Evolutionary conservation across 2,113 vertebrate genomes (phyloP).

Genomic region (Carettochelys insculpta): DNA sequence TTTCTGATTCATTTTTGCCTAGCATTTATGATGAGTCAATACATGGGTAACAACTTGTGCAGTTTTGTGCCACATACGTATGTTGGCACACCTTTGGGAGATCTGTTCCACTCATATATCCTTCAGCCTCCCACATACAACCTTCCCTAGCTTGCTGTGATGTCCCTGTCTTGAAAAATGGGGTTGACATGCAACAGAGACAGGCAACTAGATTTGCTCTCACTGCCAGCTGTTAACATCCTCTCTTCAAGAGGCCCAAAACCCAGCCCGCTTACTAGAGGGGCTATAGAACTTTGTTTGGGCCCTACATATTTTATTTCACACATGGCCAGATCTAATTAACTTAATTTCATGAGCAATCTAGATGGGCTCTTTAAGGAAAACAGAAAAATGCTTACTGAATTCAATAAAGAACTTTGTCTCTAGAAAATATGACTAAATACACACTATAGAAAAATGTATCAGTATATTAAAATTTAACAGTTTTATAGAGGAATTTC

Average conservation of each 20-base stretch:
- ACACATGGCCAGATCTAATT: not conserved
- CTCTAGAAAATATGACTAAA: not conserved
- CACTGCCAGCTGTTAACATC: not conserved
- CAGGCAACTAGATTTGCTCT: not conserved
- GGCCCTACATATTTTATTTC: not conserved
- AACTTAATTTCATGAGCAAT: not conserved
- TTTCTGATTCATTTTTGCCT: not conserved
- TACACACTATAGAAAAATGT: not conserved
- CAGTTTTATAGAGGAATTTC: not conserved
- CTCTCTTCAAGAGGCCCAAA: not conserved
- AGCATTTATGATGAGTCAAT: slow-evolving; percentile 46
- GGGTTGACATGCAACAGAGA: not conserved
- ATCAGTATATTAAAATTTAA: not conserved
- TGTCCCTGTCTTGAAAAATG: not conserved
- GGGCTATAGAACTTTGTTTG: not conserved
- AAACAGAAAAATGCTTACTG: too few species aligned
- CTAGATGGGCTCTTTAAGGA: not conserved
- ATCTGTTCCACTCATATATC: not conserved
- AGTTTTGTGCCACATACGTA: not conserved
- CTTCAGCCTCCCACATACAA: not conserved
- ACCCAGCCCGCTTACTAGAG: not conserved
- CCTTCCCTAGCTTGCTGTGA: not conserved
- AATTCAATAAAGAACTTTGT: not conserved
- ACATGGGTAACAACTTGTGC: not conserved
- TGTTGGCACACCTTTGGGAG: not conserved